These are phyloP conservation scores for Epizoanthus ramosus DNA, from an alignment of 92 coral and sea anemone genomes.

Conservation along the genomic window DNA sequence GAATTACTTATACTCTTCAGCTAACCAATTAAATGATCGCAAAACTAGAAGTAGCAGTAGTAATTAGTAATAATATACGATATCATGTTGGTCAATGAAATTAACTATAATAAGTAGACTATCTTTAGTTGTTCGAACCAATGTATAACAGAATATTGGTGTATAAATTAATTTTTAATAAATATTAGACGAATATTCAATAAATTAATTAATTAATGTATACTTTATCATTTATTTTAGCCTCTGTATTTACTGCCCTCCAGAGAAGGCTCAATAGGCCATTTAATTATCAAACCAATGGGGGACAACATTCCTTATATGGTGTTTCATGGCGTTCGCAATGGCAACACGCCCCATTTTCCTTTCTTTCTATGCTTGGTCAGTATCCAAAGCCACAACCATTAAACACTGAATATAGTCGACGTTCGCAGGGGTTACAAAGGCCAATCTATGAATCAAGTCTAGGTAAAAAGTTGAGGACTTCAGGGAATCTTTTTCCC, in stretches of 20 bases:
- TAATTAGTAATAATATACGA: background rate
- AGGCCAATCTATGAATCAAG: background rate
- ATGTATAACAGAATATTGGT: no score
- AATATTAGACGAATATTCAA: no score
- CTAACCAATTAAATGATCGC: background rate
- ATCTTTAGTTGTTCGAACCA: no score
- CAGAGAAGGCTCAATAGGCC: no score
- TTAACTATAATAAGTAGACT: no score
- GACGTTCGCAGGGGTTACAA: background rate
- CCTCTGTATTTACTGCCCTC: no score
- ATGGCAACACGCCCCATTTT: background rate
- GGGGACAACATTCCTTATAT: no score
- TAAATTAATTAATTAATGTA: no score
- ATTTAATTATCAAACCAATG: no score
- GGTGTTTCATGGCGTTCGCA: background rate
- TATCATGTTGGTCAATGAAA: no score
- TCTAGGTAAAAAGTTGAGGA: background rate
- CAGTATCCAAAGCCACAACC: background rate
- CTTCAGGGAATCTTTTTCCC: background rate
- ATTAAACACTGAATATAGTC: background rate
- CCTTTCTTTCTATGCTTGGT: background rate
- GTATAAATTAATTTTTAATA: no score
- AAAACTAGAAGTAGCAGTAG: background rate
- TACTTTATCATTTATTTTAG: no score
- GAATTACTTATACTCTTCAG: background rate